Conservation (phyloP, 1,140 invertebrate genomes). For the Saxidomus purpurata region DNA sequence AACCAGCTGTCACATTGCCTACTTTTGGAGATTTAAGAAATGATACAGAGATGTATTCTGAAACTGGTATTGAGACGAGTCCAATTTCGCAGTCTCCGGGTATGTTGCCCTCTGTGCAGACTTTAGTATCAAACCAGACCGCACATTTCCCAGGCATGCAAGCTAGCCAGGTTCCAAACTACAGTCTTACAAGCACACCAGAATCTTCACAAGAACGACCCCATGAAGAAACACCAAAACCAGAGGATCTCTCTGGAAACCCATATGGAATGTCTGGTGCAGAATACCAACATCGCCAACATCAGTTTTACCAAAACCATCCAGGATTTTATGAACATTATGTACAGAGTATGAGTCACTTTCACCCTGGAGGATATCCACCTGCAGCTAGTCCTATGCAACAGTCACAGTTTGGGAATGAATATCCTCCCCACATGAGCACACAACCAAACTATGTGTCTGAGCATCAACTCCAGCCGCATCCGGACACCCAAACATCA, state of each 20-base stretch:
- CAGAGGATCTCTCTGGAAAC: neutral
- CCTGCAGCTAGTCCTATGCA: conserved; percentile 44
- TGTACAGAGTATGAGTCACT: conserved; percentile 1
- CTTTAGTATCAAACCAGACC: conserved; percentile 12
- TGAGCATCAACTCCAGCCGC: neutral
- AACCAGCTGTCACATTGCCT: neutral
- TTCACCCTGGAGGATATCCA: neutral
- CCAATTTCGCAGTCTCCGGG: neutral
- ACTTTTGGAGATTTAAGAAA: neutral
- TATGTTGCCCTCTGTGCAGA: conserved; percentile 57
- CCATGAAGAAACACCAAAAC: neutral
- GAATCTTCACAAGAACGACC: conserved; percentile 1
- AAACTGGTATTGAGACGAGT: neutral
- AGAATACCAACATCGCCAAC: conserved; percentile 8
- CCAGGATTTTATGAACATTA: conserved; percentile 16
- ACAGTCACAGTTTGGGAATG: neutral
- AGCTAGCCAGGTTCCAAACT: neutral
- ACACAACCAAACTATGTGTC: neutral
- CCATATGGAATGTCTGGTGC: neutral
- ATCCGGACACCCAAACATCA: neutral
- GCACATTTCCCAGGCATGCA: neutral
- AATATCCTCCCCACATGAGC: neutral
- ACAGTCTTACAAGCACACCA: neutral
- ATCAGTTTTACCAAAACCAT: neutral
- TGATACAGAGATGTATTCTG: neutral